Evolutionary conservation across 2,797 vertebrate species (phyloP), one percentile per base, ranked within the genome.

Genomic region (Iguana delicatissima): DNA sequence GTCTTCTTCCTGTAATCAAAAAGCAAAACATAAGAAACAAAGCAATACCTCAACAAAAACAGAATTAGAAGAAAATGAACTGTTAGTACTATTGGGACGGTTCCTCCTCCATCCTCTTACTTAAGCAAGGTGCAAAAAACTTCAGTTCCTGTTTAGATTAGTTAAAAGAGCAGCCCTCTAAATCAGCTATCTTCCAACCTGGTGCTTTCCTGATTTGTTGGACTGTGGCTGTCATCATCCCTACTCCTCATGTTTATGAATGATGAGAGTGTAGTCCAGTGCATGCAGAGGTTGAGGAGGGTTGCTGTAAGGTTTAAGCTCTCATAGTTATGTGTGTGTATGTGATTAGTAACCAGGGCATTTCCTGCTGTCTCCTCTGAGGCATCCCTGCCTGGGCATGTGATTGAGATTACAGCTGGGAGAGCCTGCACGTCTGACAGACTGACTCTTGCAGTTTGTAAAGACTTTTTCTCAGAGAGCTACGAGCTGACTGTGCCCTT

Each of bases 281-380:
- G 13, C 18, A 62, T 82, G 3, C 20, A 46, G 80, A 59, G 16
- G 8, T 4, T 80, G 77, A 46, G 52, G 52, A 80, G 57, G 2
- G 26, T 13, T 18, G 80, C 55, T 20, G 18, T 82, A 35, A 14
- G 64, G 42, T 16, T 72, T 55, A 72, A 81, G 62, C 64, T 18
- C 22, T 73, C 22, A 22, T 62, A 20, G 50, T 16, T 85, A 1
- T 55, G 32, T 29, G 64, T 35, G 38, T 35, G 62, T 20, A 20
- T 32, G 50, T 72, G 74, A 83, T 89, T 89, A 87, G 88, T 84
- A 82, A 86, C 50, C 73, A 77, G 73, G 73, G 80, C 52, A 69
- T 92, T 92, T 92, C 90, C 77, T 91, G 91, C 79, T 46, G 91
- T 81, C 91, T 89, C 35, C 52, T 86, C 20, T 46, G 80, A 80